phyloP scores from a whole-genome alignment of 2,113 vertebrate species.

The Platichthys stellatus region DNA sequence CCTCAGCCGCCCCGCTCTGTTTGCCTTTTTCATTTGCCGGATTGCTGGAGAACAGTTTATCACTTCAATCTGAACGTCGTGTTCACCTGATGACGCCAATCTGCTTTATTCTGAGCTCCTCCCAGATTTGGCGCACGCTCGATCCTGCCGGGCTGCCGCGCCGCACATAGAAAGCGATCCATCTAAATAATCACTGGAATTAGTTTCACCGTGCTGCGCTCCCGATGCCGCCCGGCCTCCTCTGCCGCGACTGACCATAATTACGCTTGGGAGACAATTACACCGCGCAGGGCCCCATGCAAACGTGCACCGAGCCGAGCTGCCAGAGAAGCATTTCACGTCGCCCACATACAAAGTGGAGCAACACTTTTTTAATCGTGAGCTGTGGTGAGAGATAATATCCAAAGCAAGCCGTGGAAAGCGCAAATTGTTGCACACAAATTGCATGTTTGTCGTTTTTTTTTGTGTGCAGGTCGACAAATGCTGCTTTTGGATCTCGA shows the following conservation, averaged over 20 bases:
- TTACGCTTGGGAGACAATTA: conserved; percentile 35
- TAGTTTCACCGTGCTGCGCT: conserved; percentile 5
- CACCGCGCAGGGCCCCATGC: neutral
- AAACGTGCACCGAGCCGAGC: conserved; percentile 15
- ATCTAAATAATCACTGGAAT: conserved; percentile 49
- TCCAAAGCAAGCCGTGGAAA: neutral
- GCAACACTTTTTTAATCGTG: neutral
- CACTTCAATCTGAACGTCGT: neutral
- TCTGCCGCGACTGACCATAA: conserved; percentile 28
- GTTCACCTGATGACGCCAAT: neutral
- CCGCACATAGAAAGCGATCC: conserved; percentile 6
- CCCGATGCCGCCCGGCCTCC: neutral
- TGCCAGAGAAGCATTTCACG: conserved; percentile 10
- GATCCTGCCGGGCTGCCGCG: conserved; percentile 1
- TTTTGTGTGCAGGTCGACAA: neutral
- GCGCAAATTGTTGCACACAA: neutral
- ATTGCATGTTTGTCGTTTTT: too few species aligned
- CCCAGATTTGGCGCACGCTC: neutral
- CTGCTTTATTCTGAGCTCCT: neutral
- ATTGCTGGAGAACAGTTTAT: neutral
- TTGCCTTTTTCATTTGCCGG: too few species aligned
- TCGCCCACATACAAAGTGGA: conserved; percentile 10
- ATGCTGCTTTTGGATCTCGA: neutral
- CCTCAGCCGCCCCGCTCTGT: too few species aligned
- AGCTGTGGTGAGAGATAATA: too few species aligned